Conservation (phyloP, 2,888 invertebrate species). For the Eupeodes latifasciatus region DNA sequence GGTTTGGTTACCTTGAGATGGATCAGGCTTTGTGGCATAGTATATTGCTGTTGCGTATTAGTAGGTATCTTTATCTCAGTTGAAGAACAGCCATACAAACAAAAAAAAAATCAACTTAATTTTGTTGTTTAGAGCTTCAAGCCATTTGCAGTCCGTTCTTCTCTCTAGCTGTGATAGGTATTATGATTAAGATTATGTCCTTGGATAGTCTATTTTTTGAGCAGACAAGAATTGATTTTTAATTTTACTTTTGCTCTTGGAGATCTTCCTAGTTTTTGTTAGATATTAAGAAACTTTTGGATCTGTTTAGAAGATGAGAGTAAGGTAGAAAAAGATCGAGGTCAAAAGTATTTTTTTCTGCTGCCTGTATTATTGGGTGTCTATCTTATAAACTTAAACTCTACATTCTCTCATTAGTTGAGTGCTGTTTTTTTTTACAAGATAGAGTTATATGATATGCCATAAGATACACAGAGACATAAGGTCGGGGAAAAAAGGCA, state of each 20-base stretch:
- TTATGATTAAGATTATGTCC: constrained; percentile 56
- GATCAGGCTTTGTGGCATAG: constrained; percentile 52
- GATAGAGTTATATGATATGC: not conserved
- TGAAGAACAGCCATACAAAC: not conserved
- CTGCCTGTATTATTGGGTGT: not conserved
- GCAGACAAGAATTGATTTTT: constrained; percentile 10
- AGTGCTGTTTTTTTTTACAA: not conserved
- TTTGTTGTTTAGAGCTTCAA: constrained; percentile 20
- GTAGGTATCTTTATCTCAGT: constrained; percentile 54
- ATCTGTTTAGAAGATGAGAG: constrained; percentile 2
- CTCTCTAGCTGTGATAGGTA: not conserved
- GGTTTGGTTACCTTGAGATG: constrained; percentile 71
- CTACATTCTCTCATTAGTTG: constrained; percentile 20
- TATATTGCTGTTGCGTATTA: constrained; percentile 57
- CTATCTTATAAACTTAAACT: not conserved
- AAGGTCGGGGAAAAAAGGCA: not conserved
- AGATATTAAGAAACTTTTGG: not conserved
- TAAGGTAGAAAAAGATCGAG: constrained; percentile 13
- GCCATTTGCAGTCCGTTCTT: not conserved
- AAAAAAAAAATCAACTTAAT: constrained; percentile 4
- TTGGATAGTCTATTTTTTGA: constrained; percentile 54
- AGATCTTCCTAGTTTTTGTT: not conserved
- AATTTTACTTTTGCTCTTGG: not conserved
- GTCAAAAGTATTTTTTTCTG: not conserved
- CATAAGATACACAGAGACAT: not conserved